These are phyloP conservation scores for Hydraecia micacea DNA, from an alignment of 2,888 invertebrate genomes.

Conservation along the genomic window DNA sequence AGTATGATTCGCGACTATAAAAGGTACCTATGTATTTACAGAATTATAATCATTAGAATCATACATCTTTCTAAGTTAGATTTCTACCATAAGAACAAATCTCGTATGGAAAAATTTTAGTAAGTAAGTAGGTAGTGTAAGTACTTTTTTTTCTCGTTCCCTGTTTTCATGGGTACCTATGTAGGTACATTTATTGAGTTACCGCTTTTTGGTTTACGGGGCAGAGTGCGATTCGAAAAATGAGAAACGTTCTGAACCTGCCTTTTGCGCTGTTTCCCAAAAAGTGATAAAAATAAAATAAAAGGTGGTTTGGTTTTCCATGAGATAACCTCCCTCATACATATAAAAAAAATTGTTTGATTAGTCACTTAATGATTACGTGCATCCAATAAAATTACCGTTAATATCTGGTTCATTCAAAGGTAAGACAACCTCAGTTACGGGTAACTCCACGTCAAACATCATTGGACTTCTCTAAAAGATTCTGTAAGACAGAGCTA, in stretches of 20 bases:
- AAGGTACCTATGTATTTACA: no score
- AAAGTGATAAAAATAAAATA: not conserved
- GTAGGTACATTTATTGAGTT: not conserved
- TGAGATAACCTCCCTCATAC: no score
- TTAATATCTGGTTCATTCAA: conserved; percentile 44
- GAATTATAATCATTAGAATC: no score
- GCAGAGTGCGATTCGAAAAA: not conserved
- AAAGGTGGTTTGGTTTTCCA: no score
- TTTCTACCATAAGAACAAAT: no score
- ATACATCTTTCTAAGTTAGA: no score
- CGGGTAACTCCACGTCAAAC: conserved; percentile 67
- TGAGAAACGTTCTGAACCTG: not conserved
- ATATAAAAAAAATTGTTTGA: no score
- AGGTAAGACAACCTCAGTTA: conserved; percentile 52
- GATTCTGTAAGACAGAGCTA: conserved; percentile 64
- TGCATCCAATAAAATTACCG: conserved; percentile 56
- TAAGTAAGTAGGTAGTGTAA: no score
- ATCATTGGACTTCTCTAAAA: conserved; percentile 55
- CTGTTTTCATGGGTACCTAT: not conserved
- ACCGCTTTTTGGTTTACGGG: not conserved
- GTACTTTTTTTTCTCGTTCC: no score
- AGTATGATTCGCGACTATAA: no score
- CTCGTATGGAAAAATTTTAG: no score
- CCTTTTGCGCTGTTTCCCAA: not conserved
- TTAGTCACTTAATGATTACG: not conserved